Evolutionary conservation across 2,888 invertebrate species (phyloP), one percentile per base, ranked within the genome.

Genomic region (Homarus gammarus): DNA sequence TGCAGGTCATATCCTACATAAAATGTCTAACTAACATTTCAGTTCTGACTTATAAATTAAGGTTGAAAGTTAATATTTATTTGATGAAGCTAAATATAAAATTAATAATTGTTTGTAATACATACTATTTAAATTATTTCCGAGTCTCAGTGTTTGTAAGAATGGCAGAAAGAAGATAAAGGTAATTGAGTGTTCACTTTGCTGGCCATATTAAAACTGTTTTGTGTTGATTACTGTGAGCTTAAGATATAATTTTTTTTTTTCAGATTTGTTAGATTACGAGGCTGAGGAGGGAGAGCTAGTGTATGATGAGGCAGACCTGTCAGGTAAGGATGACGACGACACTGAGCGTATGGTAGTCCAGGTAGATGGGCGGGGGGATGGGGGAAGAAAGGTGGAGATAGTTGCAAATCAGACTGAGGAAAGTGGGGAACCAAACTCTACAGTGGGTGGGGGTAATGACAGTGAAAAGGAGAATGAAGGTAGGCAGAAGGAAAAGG

Each of bases 271-370:
- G 88, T 90, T 91, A 88, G 87, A 90, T 91, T 87, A 88, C 91
- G 90, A 90, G 85, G 91, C 90, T 40, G 91, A 91, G 82, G 91
- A 91, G 90, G 91, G 91, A 87, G 91, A 91, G 82, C 91, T 91
- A 90, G 91, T 90, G 86, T 91, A 90, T 90, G 87, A 82, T 84
- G 91, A 91, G 89, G 84, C 87, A 83, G 91, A 89, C 78, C 84
- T 89, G 78, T 84, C 89, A 89, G 89, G 89, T 89, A 89, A 89
- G 89, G 89, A 89, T 61, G 84, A 78, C 40, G 75, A 79, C 33
- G 89, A 89, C 79, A 84, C 83, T 68, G 89, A 81, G 75, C 88
- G 88, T 88, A 75, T 88, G 82, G 88, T 88, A 73, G 88, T 88
- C 33, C 88, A 88, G 88, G 88, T 88, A 49, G 88, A 88, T 77